phyloP scores from a whole-genome alignment of 2,888 invertebrate species.

The Ennomos erosarius region DNA sequence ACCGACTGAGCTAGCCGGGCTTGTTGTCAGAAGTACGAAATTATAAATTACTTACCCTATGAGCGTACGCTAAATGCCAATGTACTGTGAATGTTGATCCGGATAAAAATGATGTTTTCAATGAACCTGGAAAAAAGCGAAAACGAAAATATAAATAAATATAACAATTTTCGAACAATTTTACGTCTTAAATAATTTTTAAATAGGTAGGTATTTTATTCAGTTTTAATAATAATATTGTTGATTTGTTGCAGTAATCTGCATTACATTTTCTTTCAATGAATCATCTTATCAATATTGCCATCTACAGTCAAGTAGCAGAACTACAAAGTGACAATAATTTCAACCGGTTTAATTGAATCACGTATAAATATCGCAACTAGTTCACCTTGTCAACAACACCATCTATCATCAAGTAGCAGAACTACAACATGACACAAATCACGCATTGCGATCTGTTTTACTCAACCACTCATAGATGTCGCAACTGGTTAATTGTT shows the following conservation, averaged over 20 bases:
- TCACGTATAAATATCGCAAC: too few relatives aligned
- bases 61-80: slow-evolving; percentile 98
- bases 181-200: too few relatives aligned
- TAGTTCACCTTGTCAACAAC: slow-evolving; percentile 20
- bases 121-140: slow-evolving; percentile 86
- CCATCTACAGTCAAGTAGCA: slow-evolving; percentile 50
- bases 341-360: not conserved
- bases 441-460: slow-evolving; percentile 39
- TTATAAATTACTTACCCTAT: slow-evolving; percentile 82
- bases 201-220: too few relatives aligned
- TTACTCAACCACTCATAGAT: slow-evolving; percentile 53
- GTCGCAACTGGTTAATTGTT: slow-evolving; percentile 52
- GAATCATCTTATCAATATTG: slow-evolving; percentile 29
- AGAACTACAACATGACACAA: slow-evolving; percentile 35
- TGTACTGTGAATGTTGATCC: slow-evolving; percentile 95
- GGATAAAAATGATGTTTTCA: slow-evolving; percentile 91
- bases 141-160: too few relatives aligned
- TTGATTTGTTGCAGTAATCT: too few relatives aligned
- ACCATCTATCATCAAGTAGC: slow-evolving; percentile 52
- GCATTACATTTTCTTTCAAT: too few relatives aligned
- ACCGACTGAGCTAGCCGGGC: slow-evolving; percentile 86
- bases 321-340: slow-evolving; percentile 33
- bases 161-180: too few relatives aligned
- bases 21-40: not conserved
- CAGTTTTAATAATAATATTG: too few relatives aligned